Evolutionary conservation across 2,888 invertebrate species (phyloP).

Genomic region (Stenodera caucasica): DNA sequence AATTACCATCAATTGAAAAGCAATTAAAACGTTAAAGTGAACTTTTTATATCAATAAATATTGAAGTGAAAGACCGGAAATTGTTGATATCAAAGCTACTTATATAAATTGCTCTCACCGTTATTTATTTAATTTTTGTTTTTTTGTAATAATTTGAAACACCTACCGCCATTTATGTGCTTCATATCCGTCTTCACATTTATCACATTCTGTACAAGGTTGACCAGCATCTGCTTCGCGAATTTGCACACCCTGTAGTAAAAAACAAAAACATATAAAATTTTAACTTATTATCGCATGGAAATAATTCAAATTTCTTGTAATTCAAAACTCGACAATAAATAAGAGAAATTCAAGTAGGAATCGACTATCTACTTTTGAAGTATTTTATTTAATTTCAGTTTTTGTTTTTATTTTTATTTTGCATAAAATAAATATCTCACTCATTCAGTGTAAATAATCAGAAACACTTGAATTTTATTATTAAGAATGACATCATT

Average conservation of each 20-base stretch:
- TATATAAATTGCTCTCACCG: no score
- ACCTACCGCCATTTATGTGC: conserved; percentile 89
- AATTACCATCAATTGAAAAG: no score
- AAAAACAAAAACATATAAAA: conserved; percentile 27
- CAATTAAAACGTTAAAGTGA: no score
- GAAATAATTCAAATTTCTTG: background rate
- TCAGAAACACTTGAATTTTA: background rate
- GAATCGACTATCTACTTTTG: background rate
- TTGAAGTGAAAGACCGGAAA: no score
- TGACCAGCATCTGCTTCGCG: conserved; percentile 85
- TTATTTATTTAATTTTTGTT: no score
- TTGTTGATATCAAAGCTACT: no score
- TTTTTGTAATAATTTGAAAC: no score
- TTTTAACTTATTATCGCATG: no score
- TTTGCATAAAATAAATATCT: no score
- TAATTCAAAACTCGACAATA: background rate
- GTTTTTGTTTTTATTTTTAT: no score
- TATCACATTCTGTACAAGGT: conserved; percentile 81
- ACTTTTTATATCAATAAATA: no score
- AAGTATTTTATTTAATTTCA: conserved; percentile 1
- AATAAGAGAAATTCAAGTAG: background rate
- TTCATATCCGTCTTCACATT: conserved; percentile 77
- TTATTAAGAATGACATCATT: conserved; percentile 9
- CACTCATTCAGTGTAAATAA: conserved; percentile 1
- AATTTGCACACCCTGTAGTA: conserved; percentile 79